phyloP scores from a whole-genome alignment of 2,797 vertebrate genomes.

The Pampus argenteus region DNA sequence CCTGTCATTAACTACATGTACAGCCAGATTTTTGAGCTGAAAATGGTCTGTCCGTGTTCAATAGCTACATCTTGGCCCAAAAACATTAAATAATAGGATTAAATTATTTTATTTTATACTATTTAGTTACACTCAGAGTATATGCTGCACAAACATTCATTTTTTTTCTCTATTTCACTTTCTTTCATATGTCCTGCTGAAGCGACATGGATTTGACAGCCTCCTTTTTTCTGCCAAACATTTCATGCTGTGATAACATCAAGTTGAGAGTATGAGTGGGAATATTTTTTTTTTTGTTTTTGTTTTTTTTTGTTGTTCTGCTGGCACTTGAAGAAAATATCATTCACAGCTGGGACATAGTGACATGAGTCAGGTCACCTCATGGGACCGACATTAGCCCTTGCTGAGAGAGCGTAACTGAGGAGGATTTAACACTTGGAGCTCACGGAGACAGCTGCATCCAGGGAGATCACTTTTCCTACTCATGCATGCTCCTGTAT shows the following conservation, averaged over 20 bases:
- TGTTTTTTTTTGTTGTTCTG: background rate
- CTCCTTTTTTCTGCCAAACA: constrained; percentile 28
- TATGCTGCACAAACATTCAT: constrained; percentile 15
- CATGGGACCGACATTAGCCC: constrained; percentile 40
- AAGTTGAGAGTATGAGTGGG: background rate
- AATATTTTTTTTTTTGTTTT: background rate
- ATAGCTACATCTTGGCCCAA: background rate
- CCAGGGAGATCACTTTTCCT: constrained; percentile 49
- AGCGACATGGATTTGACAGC: constrained; percentile 23
- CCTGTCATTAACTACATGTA: background rate
- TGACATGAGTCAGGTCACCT: constrained; percentile 41
- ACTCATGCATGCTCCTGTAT: constrained; percentile 22
- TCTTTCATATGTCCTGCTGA: constrained; percentile 23
- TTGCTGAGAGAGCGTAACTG: constrained; percentile 52
- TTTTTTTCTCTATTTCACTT: constrained; percentile 31
- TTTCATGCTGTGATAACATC: constrained; percentile 37
- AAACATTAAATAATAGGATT: constrained; percentile 12
- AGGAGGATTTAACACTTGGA: constrained; percentile 66
- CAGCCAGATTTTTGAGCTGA: constrained; percentile 1
- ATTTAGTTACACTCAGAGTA: constrained; percentile 8
- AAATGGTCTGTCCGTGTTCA: background rate
- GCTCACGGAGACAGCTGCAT: constrained; percentile 62
- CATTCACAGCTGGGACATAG: constrained; percentile 16
- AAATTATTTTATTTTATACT: constrained; percentile 11
- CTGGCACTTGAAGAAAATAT: constrained; percentile 7